These are phyloP conservation scores for Saguinus oedipus DNA, from an alignment of 2,797 vertebrate species.

Conservation along the genomic window DNA sequence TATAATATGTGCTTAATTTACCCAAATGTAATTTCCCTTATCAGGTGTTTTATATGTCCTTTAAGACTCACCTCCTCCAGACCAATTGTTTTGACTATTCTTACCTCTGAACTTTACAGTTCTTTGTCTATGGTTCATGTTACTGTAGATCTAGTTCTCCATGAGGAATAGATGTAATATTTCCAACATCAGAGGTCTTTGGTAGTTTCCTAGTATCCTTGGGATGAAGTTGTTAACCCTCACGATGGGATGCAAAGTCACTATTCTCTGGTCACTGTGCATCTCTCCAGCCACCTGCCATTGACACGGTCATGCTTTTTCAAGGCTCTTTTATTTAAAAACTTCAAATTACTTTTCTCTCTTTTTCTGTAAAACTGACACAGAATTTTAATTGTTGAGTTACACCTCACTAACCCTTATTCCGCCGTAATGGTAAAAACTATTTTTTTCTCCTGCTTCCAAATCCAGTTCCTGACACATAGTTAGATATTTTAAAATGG, in stretches of 20 bases:
- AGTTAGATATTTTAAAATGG: neutral
- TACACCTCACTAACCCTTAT: neutral
- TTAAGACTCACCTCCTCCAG: neutral
- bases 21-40: neutral
- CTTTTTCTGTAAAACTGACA: neutral
- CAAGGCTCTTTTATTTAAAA: neutral
- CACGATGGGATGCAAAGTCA: neutral
- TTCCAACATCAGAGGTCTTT: neutral
- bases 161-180: neutral
- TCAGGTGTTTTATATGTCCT: neutral
- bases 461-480: neutral
- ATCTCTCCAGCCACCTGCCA: neutral
- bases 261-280: accelerated
- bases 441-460: neutral
- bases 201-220: neutral
- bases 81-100: neutral
- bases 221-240: accelerated
- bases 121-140: neutral
- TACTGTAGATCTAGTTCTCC: neutral
- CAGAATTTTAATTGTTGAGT: neutral
- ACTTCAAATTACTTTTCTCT: neutral
- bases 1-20: neutral
- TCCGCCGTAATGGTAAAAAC: neutral
- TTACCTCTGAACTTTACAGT: neutral
- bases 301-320: accelerated